Conservation (phyloP, 92 coral and sea anemone genomes). For the Zoanthus gigantus region DNA sequence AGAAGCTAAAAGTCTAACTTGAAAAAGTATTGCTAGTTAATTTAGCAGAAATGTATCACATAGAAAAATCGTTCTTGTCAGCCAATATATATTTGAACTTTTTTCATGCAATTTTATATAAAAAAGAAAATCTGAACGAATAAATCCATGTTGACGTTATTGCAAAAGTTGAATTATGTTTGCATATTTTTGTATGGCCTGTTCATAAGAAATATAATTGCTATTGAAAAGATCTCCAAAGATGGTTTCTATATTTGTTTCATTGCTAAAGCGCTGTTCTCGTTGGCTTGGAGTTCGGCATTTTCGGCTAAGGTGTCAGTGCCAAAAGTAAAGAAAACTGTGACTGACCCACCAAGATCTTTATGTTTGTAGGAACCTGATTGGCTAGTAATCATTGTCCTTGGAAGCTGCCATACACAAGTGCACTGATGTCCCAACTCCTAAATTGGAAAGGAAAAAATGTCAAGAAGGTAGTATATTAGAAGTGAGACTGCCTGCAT, state of each 20-base stretch:
- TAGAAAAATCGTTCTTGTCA: no score
- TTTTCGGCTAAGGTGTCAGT: slow-evolving; percentile 30
- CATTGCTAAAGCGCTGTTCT: slow-evolving; percentile 30
- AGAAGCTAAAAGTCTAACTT: no score
- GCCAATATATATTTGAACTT: background rate
- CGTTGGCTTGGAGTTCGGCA: slow-evolving; percentile 18
- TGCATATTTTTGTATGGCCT: slow-evolving; percentile 24
- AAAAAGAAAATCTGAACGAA: background rate
- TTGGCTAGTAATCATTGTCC: slow-evolving; percentile 17
- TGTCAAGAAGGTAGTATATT: background rate
- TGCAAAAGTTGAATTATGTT: background rate
- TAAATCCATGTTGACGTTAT: background rate
- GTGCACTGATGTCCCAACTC: slow-evolving; percentile 49
- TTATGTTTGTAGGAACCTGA: slow-evolving; percentile 34
- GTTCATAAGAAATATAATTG: slow-evolving; percentile 27
- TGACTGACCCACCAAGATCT: slow-evolving; percentile 43
- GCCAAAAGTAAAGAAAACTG: slow-evolving; percentile 34
- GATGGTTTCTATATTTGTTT: slow-evolving; percentile 29
- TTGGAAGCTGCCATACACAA: slow-evolving; percentile 28
- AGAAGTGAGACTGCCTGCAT: background rate
- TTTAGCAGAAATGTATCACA: no score
- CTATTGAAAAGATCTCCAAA: slow-evolving; percentile 48
- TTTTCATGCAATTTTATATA: background rate
- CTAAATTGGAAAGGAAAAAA: background rate
- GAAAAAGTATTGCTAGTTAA: no score